phyloP scores from a whole-genome alignment of 2,888 invertebrate species.

The Agonum fuliginosum region DNA sequence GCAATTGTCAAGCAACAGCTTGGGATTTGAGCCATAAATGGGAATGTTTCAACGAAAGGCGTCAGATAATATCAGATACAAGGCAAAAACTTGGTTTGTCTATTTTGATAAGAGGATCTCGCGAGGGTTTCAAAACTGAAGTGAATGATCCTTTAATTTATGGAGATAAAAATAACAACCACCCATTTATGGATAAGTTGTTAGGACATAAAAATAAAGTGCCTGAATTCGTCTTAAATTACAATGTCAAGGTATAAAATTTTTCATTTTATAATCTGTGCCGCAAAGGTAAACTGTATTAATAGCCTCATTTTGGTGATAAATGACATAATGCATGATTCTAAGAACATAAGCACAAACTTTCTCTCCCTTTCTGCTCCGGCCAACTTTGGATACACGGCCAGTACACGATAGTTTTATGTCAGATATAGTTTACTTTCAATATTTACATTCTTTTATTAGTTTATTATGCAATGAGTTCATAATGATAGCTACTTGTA shows the following conservation, averaged over 20 bases:
- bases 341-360: too few species aligned
- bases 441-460: too few species aligned
- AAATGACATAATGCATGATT: too few species aligned
- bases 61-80: background rate
- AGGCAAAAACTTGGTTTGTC: background rate
- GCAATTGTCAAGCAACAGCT: background rate
- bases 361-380: too few species aligned
- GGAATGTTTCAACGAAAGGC: background rate
- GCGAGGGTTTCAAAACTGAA: constrained; percentile 8
- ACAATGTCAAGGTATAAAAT: background rate
- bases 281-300: too few species aligned
- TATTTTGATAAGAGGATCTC: background rate
- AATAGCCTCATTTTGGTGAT: too few species aligned
- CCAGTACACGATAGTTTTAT: too few species aligned
- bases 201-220: background rate
- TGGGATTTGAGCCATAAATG: constrained; percentile 21
- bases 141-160: background rate
- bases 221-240: background rate
- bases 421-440: too few species aligned
- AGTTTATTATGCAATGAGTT: too few species aligned
- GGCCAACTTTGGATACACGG: too few species aligned
- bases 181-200: background rate
- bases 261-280: background rate
- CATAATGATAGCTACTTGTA: too few species aligned
- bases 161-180: constrained; percentile 10